Evolutionary conservation across 23 tunicate genomes (phyloP).

Genomic region (Botrylloides violaceus): DNA sequence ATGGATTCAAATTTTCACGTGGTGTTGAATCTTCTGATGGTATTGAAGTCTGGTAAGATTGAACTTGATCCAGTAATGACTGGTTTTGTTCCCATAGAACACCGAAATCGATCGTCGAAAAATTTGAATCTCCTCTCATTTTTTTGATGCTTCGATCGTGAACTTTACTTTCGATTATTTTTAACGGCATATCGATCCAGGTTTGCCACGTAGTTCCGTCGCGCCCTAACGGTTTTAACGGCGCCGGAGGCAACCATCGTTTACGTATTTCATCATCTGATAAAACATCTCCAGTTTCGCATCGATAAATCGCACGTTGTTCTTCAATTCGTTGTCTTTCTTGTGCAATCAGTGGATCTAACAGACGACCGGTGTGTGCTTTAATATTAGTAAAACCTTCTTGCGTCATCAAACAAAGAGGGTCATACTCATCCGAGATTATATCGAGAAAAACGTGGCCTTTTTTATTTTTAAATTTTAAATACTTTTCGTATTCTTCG

Average conservation of each 20-base stretch:
- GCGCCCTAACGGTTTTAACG: slow-evolving; percentile 70
- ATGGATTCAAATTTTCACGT: too few relatives aligned
- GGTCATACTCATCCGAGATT: slow-evolving; percentile 63
- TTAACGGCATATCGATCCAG: slow-evolving; percentile 62
- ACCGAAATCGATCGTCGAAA: slow-evolving; percentile 9
- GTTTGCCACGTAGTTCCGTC: slow-evolving; percentile 32
- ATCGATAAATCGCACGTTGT: slow-evolving; percentile 44
- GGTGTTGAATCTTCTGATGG: too few relatives aligned
- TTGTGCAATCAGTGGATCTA: slow-evolving; percentile 46
- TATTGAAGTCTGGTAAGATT: too few relatives aligned
- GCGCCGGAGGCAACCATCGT: slow-evolving; percentile 47
- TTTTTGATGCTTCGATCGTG: slow-evolving; percentile 22
- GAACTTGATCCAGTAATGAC: too few relatives aligned
- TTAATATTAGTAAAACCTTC: slow-evolving; percentile 19
- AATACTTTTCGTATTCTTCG: slow-evolving; percentile 44
- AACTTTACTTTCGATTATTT: slow-evolving; percentile 47
- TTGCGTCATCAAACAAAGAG: slow-evolving; percentile 32
- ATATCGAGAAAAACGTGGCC: slow-evolving; percentile 68
- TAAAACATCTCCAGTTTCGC: slow-evolving; percentile 49
- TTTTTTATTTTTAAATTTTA: slow-evolving; percentile 50
- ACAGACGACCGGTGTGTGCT: slow-evolving; percentile 32
- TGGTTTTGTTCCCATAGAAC: neutral
- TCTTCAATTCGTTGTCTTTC: slow-evolving; percentile 59
- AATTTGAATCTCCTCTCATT: slow-evolving; percentile 1
- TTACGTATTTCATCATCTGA: slow-evolving; percentile 31